Base-by-base conservation (phyloP, 2,888 invertebrate genomes). In the Rhagonycha lutea region DNA sequence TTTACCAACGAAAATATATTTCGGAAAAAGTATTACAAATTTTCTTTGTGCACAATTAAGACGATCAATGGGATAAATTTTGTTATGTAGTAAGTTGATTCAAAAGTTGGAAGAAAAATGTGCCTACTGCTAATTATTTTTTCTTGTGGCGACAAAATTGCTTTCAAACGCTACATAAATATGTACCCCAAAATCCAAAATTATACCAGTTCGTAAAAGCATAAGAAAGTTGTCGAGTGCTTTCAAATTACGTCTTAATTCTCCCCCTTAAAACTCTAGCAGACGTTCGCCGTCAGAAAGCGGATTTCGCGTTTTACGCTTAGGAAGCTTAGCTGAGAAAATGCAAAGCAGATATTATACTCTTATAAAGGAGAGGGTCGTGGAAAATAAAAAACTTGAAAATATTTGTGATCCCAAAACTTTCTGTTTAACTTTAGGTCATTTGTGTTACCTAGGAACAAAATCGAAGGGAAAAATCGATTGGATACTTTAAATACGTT, bases 251-350 rank as follows among this genome's bases (percentile, higher is more conserved):
- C 69, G 69, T 69, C 76, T 71, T 76, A 74, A 77, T 71, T 77
- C 74, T 73, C 74, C 74, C 63, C 77, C 77, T 72, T 69, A 68
- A 74, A 72, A 72, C 77, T 72, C 68, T 29, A 72, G 32, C 29
- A 71, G 63, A 65, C 63, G 63, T 65, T 72, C 75, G 63, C 72
- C 68, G 69, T 68, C 75, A 80, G 81, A 82, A 83, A 83, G 83
- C 79, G 82, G 83, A 83, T 83, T 83, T 82, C 81, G 80, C 79
- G 82, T 82, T 82, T 82, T 82, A 79, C 79, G 80, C 78, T 80
- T 79, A 80, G 74, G 70, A 79, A 79, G 81, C 80, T 81, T 80
- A 81, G 80, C 80, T 79, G 73, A 78, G 79, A 79, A 80, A 77
- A 82, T 81, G 82, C 79, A 82, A 82, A 82, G 80, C 80, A 81